Conservation (phyloP, 2,113 vertebrate species). For the Propithecus coquereli region DNA sequence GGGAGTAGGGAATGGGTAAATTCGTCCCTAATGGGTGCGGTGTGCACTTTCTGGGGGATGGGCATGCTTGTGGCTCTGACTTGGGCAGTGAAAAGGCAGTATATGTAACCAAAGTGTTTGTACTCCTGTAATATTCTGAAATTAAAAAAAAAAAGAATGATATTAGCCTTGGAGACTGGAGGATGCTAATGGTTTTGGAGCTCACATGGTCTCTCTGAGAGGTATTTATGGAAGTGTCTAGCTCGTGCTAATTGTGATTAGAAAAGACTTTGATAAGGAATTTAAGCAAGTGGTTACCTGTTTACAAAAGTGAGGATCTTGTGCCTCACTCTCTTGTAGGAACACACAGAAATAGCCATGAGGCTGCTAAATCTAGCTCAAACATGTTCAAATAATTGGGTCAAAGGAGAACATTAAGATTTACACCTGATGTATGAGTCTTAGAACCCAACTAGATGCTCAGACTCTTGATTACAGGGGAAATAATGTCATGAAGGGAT, state of each 20-base stretch:
- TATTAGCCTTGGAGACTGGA: not conserved
- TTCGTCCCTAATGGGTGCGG: too few species aligned
- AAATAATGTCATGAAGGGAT: not conserved
- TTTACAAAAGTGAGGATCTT: slow-evolving; percentile 31
- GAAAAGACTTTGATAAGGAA: slow-evolving; percentile 40
- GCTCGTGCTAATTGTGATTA: slow-evolving; percentile 24
- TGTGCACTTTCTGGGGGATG: too few species aligned
- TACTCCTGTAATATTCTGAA: too few species aligned
- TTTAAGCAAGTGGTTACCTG: slow-evolving; percentile 20
- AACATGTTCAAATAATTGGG: not conserved
- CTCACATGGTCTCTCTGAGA: not conserved
- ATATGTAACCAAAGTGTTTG: too few species aligned
- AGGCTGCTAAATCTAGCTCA: not conserved
- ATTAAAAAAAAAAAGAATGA: too few species aligned
- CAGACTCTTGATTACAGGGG: not conserved
- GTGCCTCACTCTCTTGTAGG: not conserved
- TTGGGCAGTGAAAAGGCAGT: too few species aligned
- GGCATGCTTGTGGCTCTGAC: too few species aligned
- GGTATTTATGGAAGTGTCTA: slow-evolving; percentile 34
- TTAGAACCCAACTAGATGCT: not conserved
- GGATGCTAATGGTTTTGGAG: not conserved
- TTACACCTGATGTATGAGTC: not conserved
- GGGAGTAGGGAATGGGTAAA: too few species aligned
- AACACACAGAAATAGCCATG: slow-evolving; percentile 29
- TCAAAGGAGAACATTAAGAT: not conserved